phyloP scores from a whole-genome alignment of 1,140 invertebrate species.

The Drosophila bifasciata region DNA sequence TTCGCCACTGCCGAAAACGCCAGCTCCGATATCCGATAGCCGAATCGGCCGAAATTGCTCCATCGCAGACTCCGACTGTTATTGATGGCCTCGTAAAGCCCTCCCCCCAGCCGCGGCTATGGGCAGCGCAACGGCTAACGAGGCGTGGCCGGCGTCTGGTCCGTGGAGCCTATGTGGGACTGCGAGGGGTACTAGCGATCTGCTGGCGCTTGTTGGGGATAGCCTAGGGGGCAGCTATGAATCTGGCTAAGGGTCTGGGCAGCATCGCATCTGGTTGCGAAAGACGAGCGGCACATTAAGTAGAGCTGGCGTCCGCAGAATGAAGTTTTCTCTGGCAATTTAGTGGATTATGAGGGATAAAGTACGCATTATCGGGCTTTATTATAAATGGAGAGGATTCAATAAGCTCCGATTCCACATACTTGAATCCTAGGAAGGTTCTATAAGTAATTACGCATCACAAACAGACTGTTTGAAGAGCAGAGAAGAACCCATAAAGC shows the following conservation, averaged over 20 bases:
- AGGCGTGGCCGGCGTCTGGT: slow-evolving; percentile 14
- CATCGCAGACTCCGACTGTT: slow-evolving; percentile 49
- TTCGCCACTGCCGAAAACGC: slow-evolving; percentile 53
- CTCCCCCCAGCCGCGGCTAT: slow-evolving; percentile 17
- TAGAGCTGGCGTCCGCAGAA: slow-evolving; percentile 31
- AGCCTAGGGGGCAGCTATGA: slow-evolving; percentile 16
- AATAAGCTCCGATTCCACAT: slow-evolving; percentile 3
- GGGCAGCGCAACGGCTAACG: slow-evolving; percentile 2
- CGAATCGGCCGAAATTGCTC: slow-evolving; percentile 54
- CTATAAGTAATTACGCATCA: too few species aligned
- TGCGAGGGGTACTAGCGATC: background rate
- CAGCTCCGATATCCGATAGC: slow-evolving; percentile 69
- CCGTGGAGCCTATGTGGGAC: too few species aligned
- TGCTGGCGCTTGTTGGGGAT: slow-evolving; percentile 41
- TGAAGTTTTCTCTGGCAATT: slow-evolving; percentile 17
- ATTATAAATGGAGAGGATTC: slow-evolving; percentile 1
- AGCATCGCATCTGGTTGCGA: slow-evolving; percentile 46
- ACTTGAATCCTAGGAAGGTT: background rate
- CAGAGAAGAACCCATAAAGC: too few species aligned
- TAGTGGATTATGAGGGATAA: slow-evolving; percentile 9
- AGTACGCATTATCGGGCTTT: slow-evolving; percentile 1
- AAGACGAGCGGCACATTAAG: slow-evolving; percentile 18
- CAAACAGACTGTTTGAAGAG: too few species aligned
- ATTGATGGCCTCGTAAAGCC: slow-evolving; percentile 60
- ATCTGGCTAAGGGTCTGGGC: background rate